Conservation (phyloP, 64 coral and sea anemone genomes). For the Porites lutea region DNA sequence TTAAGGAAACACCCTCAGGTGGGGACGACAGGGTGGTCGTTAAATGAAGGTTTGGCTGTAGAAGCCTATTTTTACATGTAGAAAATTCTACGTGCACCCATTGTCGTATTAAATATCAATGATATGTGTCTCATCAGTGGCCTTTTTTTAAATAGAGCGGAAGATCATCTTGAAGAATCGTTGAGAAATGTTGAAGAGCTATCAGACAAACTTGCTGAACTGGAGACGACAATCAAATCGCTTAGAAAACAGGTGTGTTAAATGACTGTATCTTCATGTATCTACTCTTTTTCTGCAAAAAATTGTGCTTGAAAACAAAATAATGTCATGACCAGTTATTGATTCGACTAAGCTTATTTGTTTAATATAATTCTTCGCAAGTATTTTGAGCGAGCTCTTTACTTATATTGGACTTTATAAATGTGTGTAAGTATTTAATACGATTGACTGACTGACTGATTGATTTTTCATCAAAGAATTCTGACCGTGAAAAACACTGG, state of each 20-base stretch:
- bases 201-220: slow-evolving; percentile 83
- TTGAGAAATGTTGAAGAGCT: slow-evolving; percentile 88
- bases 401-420: too few relatives aligned
- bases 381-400: too few relatives aligned
- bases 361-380: too few relatives aligned
- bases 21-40: too few relatives aligned
- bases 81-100: too few relatives aligned
- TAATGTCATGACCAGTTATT: too few relatives aligned
- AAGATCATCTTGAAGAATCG: slow-evolving; percentile 82
- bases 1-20: too few relatives aligned
- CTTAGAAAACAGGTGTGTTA: slow-evolving; percentile 76
- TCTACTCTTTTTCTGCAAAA: not conserved
- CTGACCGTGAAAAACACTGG: slow-evolving; percentile 81
- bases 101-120: too few relatives aligned
- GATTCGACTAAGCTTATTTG: too few relatives aligned
- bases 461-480: slow-evolving; percentile 53
- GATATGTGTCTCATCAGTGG: not conserved
- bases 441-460: not conserved
- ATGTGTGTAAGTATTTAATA: too few relatives aligned
- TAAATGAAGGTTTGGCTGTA: too few relatives aligned
- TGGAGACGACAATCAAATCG: slow-evolving; percentile 69
- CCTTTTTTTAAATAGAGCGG: slow-evolving; percentile 52
- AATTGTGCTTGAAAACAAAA: not conserved
- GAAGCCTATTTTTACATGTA: too few relatives aligned
- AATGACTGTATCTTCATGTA: not conserved